phyloP scores from a whole-genome alignment of 2,113 vertebrate genomes.

The Acanthisitta chloris region DNA sequence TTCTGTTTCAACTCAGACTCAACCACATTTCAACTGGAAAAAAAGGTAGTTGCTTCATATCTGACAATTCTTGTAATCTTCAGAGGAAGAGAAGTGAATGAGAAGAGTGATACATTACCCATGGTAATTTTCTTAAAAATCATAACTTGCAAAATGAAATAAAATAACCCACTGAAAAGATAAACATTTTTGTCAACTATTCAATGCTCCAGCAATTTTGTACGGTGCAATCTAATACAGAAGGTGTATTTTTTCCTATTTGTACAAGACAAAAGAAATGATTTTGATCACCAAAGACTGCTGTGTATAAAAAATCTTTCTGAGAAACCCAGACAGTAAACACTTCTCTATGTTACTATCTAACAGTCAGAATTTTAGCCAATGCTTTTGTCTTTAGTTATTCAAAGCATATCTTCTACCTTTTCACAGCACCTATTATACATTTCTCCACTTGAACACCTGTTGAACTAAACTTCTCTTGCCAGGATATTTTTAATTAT shows the following conservation, averaged over 20 bases:
- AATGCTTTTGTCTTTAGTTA: conserved; percentile 61
- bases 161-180: conserved; percentile 47
- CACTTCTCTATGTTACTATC: conserved; percentile 29
- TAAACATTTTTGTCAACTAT: conserved; percentile 19
- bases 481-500: conserved; percentile 74
- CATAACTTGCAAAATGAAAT: background rate
- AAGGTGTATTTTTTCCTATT: background rate
- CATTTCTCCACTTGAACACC: conserved; percentile 70
- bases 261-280: background rate
- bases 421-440: conserved; percentile 57
- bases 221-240: background rate
- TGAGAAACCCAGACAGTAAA: conserved; percentile 48
- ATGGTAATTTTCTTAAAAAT: background rate
- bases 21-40: background rate
- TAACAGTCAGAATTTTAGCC: conserved; percentile 63
- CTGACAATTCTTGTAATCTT: background rate
- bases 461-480: conserved; percentile 68
- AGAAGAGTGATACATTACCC: background rate
- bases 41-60: background rate
- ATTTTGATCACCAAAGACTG: background rate
- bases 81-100: background rate
- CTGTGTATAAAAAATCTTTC: background rate
- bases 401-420: conserved; percentile 44
- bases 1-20: background rate
- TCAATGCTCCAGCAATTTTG: background rate